Percentiles rank a stretch among this genome's conserved stretches.
Conservation (phyloP, 2,797 vertebrate genomes). For the Clarias fuscus region DNA sequence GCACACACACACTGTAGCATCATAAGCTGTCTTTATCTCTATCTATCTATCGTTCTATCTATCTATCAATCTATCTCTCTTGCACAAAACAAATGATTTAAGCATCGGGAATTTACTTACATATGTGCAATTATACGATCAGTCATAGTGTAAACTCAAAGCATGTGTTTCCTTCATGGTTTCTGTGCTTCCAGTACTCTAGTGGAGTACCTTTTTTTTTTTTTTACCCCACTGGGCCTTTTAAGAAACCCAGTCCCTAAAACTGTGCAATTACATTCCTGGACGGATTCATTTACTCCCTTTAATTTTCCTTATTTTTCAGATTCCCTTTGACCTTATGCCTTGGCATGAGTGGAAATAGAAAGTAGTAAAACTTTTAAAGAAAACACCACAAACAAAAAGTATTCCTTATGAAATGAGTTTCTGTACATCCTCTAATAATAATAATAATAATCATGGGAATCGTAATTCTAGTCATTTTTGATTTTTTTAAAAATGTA, state of each 20-base stretch:
- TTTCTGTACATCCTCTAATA: constrained; percentile 30
- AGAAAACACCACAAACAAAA: constrained; percentile 30
- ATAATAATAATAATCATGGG: constrained; percentile 32
- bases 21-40: neutral
- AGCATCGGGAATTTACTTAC: neutral
- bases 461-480: constrained; percentile 60
- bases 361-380: constrained; percentile 19
- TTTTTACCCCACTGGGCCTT: neutral
- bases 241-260: neutral
- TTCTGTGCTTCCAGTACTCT: constrained; percentile 10
- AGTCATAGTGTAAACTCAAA: constrained; percentile 30
- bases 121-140: constrained; percentile 20
- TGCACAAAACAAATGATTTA: constrained; percentile 10
- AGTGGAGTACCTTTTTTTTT: neutral
- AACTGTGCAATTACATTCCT: constrained; percentile 26
- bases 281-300: constrained; percentile 58
- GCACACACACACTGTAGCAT: neutral
- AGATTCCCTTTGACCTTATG: constrained; percentile 7
- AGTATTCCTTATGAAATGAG: constrained; percentile 18
- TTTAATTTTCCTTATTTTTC: constrained; percentile 47
- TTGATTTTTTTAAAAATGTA: constrained; percentile 34
- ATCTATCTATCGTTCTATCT: neutral
- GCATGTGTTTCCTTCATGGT: constrained; percentile 27
- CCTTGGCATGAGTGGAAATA: constrained; percentile 8
- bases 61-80: neutral